Evolutionary conservation across 2,113 vertebrate species (phyloP), one percentile per base, ranked within the genome.

Genomic region (Aplodontia rufa): DNA sequence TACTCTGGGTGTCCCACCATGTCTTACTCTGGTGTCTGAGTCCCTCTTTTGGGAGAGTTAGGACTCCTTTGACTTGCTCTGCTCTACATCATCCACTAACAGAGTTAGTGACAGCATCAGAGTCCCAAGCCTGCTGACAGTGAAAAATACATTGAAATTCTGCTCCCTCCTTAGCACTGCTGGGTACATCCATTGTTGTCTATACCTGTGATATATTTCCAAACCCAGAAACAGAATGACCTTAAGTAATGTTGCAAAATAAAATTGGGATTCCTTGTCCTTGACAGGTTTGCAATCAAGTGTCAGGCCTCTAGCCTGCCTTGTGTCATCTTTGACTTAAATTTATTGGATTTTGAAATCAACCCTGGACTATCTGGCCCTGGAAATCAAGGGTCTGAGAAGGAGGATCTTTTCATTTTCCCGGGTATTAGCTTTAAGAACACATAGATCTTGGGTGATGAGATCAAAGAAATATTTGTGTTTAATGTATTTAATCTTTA

Each of bases 401-500:
- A 86, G 16, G 14, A 88, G 68, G 26, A 82, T 76, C 8, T 53
- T 91, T 94, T 79, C 11, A 42, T 60, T 96, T 88, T 90, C n/a
- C 53, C 60, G 8, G 17, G 10, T 40, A 68, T 86, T 89, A 66
- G n/a, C 28, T 93, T 92, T 92, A 28, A 95, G 60, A 32, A 26
- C 69, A 76, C 58, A 35, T 89, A 90, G 64, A 80, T 98, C 0
- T 80, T 74, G 45, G 98, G 98, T 97, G 60, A 91, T 75, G 99
- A 99, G 98, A 98, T 99, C 98, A 95, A 12, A n/a, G 40, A 71
- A 89, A 92, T 87, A 78, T 85, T 97, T 96, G 90, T 37, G 64
- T 69, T 94, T 7, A 91, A 97, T 96, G 45, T 94, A 20, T 97
- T 97, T 97, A 83, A 83, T 97, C 60, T 97, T 97, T 98, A 5